Conservation (phyloP, 2,797 vertebrate species). For the Gouania willdenowi region DNA sequence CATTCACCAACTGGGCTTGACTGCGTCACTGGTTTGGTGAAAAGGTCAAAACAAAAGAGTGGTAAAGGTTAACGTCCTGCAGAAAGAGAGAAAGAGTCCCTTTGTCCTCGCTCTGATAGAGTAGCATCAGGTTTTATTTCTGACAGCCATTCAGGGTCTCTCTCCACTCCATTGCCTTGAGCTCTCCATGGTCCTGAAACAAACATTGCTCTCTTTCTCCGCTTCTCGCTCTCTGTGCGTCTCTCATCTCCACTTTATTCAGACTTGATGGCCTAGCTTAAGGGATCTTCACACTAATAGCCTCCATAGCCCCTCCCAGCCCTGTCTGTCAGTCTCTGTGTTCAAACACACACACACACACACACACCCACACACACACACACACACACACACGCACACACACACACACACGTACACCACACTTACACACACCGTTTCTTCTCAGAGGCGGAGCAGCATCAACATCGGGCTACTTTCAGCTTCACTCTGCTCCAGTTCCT, state of each 20-base stretch:
- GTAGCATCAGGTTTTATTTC: conserved; percentile 28
- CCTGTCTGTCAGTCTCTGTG: conserved; percentile 36
- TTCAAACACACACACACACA: neutral
- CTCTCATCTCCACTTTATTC: conserved; percentile 27
- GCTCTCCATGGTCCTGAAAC: conserved; percentile 55
- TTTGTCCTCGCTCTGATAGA: conserved; percentile 29
- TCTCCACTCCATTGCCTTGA: conserved; percentile 9
- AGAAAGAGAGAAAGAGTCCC: conserved; percentile 31
- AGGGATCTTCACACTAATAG: conserved; percentile 53
- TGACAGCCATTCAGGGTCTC: conserved; percentile 28
- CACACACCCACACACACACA: neutral
- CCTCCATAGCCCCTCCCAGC: conserved; percentile 36
- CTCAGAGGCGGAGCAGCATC: conserved; percentile 62
- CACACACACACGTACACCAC: conserved; percentile 12
- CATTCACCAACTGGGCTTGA: conserved; percentile 50
- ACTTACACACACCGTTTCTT: conserved; percentile 32
- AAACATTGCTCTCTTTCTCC: conserved; percentile 9
- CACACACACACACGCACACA: conserved; percentile 1
- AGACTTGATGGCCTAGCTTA: conserved; percentile 35
- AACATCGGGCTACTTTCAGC: conserved; percentile 28
- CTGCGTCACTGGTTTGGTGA: conserved; percentile 55
- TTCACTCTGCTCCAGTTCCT: conserved; percentile 28
- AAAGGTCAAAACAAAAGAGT: conserved; percentile 68
- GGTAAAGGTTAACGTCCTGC: conserved; percentile 68
- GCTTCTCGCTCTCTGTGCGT: neutral